Base-by-base conservation (phyloP, 2,113 vertebrate species). In the Tylochromis polylepis region DNA sequence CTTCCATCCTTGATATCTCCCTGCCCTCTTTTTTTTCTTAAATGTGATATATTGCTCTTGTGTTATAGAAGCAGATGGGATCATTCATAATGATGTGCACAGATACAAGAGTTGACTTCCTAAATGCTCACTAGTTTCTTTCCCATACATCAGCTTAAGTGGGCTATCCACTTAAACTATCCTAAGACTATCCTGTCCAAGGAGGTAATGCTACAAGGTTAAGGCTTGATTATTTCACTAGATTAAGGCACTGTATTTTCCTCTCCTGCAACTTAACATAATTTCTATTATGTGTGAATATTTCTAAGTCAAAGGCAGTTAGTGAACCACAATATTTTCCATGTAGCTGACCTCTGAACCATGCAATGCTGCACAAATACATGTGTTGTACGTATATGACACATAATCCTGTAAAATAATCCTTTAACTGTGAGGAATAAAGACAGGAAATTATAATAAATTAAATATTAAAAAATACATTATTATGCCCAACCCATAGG, bases 11-110 rank as follows among this genome's bases (percentile, higher is more conserved):
- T 34, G 20, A 38, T 75, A 62, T 59, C 85, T 83, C 67, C 24
- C 12, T 67, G n/a, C 41, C 27, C 36, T 86, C 10, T n/a, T 58
- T 49, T 58, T 53, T 87, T 79, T 36, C 57, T 62, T 83, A 70
- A 83, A 82, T 15, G 7, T 78, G 77, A 88, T 87, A 53, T 27
- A 88, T 88, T 29, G 80, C 20, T 16, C 49, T 77, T 86, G 79
- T 89, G 72, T 67, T 86, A 58, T 70, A 27, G 4, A 82, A 89
- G 36, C 86, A 91, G 72, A 85, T 90, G 91, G 87, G 34, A 83
- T 81, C 65, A 56, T 87, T 92, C 84, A 87, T 51, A 41, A 46
- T 81, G 43, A 90, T 91, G 78, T 15, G 20, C 34, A 67, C 56
- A 38, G 53, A 59, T 22, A 78, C 10, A 65, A 77, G 29, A 57